Conservation (phyloP, 2,888 invertebrate genomes). For the Nephrotoma appendiculata region DNA sequence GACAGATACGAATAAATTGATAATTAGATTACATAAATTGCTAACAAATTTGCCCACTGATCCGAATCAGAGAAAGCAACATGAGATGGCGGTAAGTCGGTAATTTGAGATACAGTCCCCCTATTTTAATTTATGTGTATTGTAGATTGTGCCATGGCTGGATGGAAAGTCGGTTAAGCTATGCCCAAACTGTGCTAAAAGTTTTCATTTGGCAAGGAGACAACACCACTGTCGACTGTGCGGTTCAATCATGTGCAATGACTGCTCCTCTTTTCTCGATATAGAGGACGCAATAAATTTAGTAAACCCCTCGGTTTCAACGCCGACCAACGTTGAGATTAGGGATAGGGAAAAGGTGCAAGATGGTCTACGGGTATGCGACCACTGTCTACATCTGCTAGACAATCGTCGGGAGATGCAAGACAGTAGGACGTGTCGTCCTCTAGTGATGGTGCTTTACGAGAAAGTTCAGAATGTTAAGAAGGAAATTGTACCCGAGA, state of each 20-base stretch:
- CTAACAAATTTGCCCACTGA: conserved; percentile 65
- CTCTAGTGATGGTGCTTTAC: conserved; percentile 67
- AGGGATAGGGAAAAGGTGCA: conserved; percentile 26
- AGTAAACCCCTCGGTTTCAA: conserved; percentile 32
- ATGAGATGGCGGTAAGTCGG: conserved; percentile 45
- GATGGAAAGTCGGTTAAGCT: conserved; percentile 79
- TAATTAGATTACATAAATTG: conserved; percentile 85
- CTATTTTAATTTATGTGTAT: not conserved
- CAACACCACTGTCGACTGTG: conserved; percentile 95
- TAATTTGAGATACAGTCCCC: not conserved
- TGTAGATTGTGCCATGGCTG: conserved; percentile 73
- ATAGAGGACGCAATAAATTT: conserved; percentile 51
- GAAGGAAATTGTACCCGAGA: conserved; percentile 54
- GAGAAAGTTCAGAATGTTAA: conserved; percentile 64
- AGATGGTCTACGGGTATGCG: conserved; percentile 51
- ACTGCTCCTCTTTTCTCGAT: conserved; percentile 76
- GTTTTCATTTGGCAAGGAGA: conserved; percentile 73
- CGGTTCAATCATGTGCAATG: conserved; percentile 84
- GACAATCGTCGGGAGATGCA: conserved; percentile 64
- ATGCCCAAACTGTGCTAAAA: conserved; percentile 82
- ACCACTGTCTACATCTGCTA: conserved; percentile 65
- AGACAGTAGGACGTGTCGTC: conserved; percentile 65
- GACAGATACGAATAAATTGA: conserved; percentile 87
- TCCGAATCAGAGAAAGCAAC: conserved; percentile 54
- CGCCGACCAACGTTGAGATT: conserved; percentile 15